phyloP scores from a whole-genome alignment of 1,140 invertebrate genomes.

The Alviniconcha marisindica region DNA sequence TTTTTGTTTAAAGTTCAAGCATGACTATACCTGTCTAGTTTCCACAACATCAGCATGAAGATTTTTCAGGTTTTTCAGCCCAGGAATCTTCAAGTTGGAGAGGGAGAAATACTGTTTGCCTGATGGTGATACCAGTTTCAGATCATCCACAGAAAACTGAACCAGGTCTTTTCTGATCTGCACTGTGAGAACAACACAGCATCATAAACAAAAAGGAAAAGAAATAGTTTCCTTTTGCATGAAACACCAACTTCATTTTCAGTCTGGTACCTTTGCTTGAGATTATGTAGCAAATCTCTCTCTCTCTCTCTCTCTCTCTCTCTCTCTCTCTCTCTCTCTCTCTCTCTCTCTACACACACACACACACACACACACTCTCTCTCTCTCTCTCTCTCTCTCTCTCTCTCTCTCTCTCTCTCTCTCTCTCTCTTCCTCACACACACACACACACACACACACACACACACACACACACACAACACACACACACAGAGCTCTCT shows the following conservation, averaged over 20 bases:
- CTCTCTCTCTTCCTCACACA: background rate
- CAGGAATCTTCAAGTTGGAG: constrained; percentile 26
- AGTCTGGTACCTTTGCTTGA: too few species aligned
- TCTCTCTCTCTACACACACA: background rate
- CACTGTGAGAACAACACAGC: constrained; percentile 30
- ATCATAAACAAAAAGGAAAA: too few species aligned
- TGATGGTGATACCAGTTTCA: constrained; percentile 5
- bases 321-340: background rate
- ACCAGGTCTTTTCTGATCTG: background rate
- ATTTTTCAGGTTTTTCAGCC: constrained; percentile 23
- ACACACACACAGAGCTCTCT: too few species aligned
- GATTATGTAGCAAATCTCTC: background rate
- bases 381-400: background rate
- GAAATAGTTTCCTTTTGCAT: too few species aligned
- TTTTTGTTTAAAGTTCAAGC: too few species aligned
- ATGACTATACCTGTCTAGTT: constrained; percentile 37
- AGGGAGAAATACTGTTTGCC: constrained; percentile 33
- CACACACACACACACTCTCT: too few species aligned
- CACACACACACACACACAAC: background rate
- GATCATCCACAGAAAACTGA: constrained; percentile 23
- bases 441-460: background rate
- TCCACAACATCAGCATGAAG: background rate
- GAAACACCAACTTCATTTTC: too few species aligned
- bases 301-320: background rate
- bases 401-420: background rate